Base-by-base conservation (phyloP, 2,113 vertebrate species). In the Paralichthys olivaceus region DNA sequence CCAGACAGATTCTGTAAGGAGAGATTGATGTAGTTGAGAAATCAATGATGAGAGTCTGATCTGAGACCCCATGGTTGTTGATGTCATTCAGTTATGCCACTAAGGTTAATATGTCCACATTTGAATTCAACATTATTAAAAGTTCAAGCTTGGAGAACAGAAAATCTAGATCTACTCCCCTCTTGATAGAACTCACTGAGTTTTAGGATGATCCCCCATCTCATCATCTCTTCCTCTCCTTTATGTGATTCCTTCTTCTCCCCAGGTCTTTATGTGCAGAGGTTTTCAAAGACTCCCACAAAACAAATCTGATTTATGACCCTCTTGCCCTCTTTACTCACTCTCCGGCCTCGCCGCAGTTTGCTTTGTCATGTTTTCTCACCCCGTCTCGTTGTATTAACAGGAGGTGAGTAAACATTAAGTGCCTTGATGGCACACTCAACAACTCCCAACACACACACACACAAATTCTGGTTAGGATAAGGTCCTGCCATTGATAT, bases 231-330 rank as follows among this genome's bases (percentile, higher is more conserved):
- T 70, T 37, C 70, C 54, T 60, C 70, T 67, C 60, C 53, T 75
- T 78, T 69, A 67, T 61, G 26, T 58, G 61, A 47, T 77, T 68
- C 15, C 47, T 11, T 34, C 20, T 45, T 37, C 22, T 72, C 45
- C 22, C 15, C 54, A 53, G 15, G 55, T 69, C 32, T 83, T 79
- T 79, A 69, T 66, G 64, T 67, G 19, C 55, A 9, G 51, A 15
- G 11, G 14, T 72, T 85, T 70, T 63, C 40, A 4, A 49, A 69
- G 54, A 80, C n/a, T 67, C 17, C 55, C 58, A 75, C 75, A 81
- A 61, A 67, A 82, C 40, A 75, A 29, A 66, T 76, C 68, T 17
- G 62, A 85, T 81, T 80, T 75, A 72, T 65, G 62, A 83, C 20
- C 71, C 45, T 23, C 45, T 26, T 28, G 12, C 56, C 19, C 32